phyloP scores from a whole-genome alignment of 2,888 invertebrate genomes.

The Drosophila picticornis region DNA sequence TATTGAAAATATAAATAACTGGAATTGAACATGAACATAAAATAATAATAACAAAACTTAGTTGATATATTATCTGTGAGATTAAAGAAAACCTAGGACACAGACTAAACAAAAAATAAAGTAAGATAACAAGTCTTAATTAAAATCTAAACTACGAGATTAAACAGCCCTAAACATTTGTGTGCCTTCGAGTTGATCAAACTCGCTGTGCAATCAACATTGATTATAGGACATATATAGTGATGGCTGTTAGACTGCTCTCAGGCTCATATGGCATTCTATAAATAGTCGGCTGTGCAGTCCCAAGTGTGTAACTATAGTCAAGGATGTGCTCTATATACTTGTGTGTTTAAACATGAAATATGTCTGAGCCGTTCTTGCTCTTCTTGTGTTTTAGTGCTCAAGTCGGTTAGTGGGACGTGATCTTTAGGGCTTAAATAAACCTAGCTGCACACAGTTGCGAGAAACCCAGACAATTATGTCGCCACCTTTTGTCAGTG shows the following conservation, averaged over 20 bases:
- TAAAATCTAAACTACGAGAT: not conserved
- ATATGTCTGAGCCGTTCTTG: constrained; percentile 17
- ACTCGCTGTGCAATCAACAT: not conserved
- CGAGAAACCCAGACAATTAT: constrained; percentile 10
- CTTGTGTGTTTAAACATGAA: not conserved
- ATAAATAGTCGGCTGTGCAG: constrained; percentile 28
- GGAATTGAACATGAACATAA: not conserved
- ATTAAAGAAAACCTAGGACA: not conserved
- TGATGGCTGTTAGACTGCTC: not conserved
- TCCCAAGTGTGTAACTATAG: constrained; percentile 13
- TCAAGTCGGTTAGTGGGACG: constrained; percentile 23
- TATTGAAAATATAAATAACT: not conserved
- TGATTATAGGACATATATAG: constrained; percentile 3
- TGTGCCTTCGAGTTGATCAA: not conserved
- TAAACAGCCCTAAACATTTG: not conserved
- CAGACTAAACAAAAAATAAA: not conserved
- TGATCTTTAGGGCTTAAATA: constrained; percentile 24
- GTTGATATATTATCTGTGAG: not conserved
- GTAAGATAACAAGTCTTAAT: not conserved
- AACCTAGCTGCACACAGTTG: constrained; percentile 13
- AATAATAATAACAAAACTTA: not conserved
- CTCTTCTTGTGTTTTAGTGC: not conserved
- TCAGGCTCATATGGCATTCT: constrained; percentile 21
- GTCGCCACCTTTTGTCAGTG: constrained; percentile 26
- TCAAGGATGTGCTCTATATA: not conserved